These are phyloP conservation scores for Lacerta agilis DNA, from an alignment of 2,797 vertebrate genomes.

Conservation along the genomic window DNA sequence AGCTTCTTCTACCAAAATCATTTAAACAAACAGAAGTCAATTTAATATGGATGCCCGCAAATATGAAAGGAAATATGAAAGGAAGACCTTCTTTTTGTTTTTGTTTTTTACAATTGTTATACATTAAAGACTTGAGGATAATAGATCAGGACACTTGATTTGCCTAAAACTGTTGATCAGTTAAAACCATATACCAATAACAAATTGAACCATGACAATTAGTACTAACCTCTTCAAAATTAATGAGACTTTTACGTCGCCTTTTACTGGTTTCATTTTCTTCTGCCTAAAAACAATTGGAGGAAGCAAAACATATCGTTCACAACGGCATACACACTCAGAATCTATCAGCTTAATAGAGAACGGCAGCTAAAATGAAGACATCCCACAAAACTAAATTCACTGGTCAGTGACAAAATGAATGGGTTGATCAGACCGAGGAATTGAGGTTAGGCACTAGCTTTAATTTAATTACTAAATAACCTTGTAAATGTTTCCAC, in stretches of 20 bases:
- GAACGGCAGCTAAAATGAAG: neutral
- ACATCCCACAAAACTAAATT: neutral
- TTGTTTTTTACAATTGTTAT: neutral
- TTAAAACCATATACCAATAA: neutral
- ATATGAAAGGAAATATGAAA: neutral
- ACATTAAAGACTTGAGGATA: neutral
- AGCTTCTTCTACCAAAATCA: neutral
- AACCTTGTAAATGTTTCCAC: neutral
- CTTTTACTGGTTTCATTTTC: constrained; percentile 91
- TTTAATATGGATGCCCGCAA: neutral
- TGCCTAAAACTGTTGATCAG: neutral
- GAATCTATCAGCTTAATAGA: neutral
- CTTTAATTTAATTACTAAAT: neutral
- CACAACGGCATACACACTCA: neutral
- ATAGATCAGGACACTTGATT: neutral
- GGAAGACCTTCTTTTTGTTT: neutral
- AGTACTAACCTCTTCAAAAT: constrained; percentile 88
- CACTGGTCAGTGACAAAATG: neutral
- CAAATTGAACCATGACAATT: neutral
- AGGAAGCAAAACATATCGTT: constrained; percentile 20
- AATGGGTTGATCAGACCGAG: neutral
- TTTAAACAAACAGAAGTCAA: neutral
- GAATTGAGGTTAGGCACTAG: neutral
- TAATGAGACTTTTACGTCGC: constrained; percentile 83
- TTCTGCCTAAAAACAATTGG: constrained; percentile 78